These are phyloP conservation scores for Anolis apletophallus DNA, from an alignment of 2,797 vertebrate genomes.

Conservation along the genomic window DNA sequence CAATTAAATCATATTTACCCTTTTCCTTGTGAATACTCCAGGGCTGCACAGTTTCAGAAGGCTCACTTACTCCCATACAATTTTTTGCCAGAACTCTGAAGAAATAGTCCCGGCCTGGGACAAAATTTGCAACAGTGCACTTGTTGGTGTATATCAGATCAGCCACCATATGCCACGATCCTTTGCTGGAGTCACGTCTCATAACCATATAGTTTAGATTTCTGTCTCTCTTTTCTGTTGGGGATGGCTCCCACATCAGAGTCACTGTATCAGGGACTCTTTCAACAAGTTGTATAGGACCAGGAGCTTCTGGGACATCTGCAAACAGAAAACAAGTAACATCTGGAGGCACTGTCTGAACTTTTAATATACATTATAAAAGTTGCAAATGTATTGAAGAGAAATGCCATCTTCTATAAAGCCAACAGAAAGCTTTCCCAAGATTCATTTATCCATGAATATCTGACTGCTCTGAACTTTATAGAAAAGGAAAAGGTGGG, in stretches of 20 bases:
- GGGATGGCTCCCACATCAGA: slow-evolving; percentile 85
- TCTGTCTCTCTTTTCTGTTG: slow-evolving; percentile 82
- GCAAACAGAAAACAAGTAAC: slow-evolving; percentile 22
- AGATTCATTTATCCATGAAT: background rate
- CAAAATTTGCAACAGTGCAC: slow-evolving; percentile 85
- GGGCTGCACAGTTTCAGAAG: slow-evolving; percentile 83
- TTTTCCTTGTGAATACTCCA: slow-evolving; percentile 81
- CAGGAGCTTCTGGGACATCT: slow-evolving; percentile 87
- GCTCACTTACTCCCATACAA: slow-evolving; percentile 82
- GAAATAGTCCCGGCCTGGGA: slow-evolving; percentile 88
- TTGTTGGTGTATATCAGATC: slow-evolving; percentile 87
- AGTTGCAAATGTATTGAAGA: background rate
- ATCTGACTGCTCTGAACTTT: background rate
- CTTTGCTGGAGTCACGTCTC: slow-evolving; percentile 80
- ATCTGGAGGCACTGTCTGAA: background rate
- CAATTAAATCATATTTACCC: slow-evolving; percentile 71
- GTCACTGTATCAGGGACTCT: slow-evolving; percentile 86
- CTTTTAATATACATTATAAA: background rate
- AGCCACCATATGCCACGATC: slow-evolving; percentile 82
- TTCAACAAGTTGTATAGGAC: slow-evolving; percentile 82
- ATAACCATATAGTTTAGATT: slow-evolving; percentile 84
- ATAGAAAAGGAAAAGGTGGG: no score
- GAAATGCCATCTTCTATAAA: no score
- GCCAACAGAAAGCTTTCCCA: background rate
- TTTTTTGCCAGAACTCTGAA: slow-evolving; percentile 90